phyloP scores from a whole-genome alignment of 2,113 vertebrate species.

The Rana temporaria region DNA sequence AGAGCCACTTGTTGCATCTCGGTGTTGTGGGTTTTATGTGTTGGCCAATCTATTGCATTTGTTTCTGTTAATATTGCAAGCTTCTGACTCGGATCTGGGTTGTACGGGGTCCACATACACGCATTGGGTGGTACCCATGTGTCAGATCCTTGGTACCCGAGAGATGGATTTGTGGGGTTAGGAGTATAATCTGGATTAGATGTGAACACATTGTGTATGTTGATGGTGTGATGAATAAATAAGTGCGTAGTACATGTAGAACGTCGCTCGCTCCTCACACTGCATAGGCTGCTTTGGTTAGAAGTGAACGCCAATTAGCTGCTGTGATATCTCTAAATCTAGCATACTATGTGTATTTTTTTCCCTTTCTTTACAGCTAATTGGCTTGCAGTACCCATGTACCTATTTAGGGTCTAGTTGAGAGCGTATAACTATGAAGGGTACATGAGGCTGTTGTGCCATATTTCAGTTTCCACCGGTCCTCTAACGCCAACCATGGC shows the following conservation, averaged over 20 bases:
- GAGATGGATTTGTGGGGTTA: background rate
- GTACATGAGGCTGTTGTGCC: background rate
- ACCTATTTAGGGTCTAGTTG: no score
- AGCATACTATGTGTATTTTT: no score
- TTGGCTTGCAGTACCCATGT: no score
- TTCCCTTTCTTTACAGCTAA: no score
- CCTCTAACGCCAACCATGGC: background rate
- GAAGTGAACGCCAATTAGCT: background rate
- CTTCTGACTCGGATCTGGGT: background rate
- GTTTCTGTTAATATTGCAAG: background rate
- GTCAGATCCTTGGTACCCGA: background rate
- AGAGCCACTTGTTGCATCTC: constrained; percentile 38
- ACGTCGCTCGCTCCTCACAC: background rate
- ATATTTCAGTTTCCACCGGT: background rate
- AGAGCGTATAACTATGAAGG: no score
- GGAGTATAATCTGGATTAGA: background rate
- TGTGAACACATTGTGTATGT: background rate
- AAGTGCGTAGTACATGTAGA: constrained; percentile 21
- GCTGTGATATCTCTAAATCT: no score
- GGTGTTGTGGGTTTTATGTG: background rate
- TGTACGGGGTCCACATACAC: background rate
- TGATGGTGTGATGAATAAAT: constrained; percentile 26
- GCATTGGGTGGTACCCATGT: background rate
- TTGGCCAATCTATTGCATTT: background rate
- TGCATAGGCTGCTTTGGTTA: background rate